A percentile compares a stretch with the other conserved stretches of the same genome.
phyloP scores from a whole-genome alignment of 2,113 vertebrate genomes.

The Corythoichthys haematopterus region DNA sequence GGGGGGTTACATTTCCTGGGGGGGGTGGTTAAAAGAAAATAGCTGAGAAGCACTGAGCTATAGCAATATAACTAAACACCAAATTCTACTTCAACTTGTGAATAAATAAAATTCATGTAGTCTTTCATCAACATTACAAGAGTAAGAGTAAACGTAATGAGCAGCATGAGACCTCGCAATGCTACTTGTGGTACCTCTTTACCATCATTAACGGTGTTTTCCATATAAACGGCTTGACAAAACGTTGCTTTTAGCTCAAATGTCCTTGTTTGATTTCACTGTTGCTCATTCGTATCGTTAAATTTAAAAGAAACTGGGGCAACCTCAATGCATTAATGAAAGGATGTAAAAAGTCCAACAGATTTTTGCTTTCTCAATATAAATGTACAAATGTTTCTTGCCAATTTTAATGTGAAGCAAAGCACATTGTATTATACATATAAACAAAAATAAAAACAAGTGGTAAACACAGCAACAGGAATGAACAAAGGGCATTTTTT shows the following conservation, averaged over 20 bases:
- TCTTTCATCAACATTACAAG: not conserved
- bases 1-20: too few relatives aligned
- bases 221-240: not conserved
- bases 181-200: not conserved
- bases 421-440: too few relatives aligned
- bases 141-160: not conserved
- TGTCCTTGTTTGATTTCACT: not conserved
- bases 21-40: too few relatives aligned
- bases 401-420: too few relatives aligned
- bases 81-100: not conserved
- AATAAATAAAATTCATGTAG: not conserved
- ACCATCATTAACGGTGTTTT: not conserved
- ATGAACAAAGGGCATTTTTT: too few relatives aligned
- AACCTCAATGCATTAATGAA: not conserved
- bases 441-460: constrained; percentile 24
- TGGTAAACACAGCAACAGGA: constrained; percentile 29
- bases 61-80: not conserved
- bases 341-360: not conserved
- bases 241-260: too few relatives aligned
- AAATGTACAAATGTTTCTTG: too few relatives aligned
- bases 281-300: not conserved
- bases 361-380: too few relatives aligned
- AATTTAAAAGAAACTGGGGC: not conserved
- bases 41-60: too few relatives aligned
- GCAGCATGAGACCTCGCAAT: not conserved